A percentile compares a stretch with the other conserved stretches of the same genome.
phyloP scores from a whole-genome alignment of 2,797 vertebrate genomes.

The Falco peregrinus region DNA sequence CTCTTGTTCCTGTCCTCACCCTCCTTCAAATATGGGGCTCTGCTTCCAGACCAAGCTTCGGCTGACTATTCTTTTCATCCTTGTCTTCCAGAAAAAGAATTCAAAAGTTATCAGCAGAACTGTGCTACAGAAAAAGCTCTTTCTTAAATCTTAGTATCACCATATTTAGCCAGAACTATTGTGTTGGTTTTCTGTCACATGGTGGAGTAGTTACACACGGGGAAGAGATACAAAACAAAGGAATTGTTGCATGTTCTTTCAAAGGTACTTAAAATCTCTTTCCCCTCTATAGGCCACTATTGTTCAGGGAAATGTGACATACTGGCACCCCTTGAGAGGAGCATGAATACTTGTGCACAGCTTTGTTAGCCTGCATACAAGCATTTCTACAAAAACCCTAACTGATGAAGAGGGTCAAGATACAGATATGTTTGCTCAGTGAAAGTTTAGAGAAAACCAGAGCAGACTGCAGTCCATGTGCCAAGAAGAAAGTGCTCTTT shows the following conservation, averaged over 20 bases:
- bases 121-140: neutral
- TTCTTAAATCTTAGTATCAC: neutral
- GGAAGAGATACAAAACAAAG: neutral
- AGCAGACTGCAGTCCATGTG: neutral
- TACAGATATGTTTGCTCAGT: neutral
- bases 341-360: neutral
- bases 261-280: slow-evolving; percentile 30
- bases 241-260: neutral
- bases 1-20: neutral
- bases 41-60: neutral
- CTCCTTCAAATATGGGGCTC: neutral
- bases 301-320: neutral
- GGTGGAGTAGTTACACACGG: neutral
- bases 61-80: neutral
- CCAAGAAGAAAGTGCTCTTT: neutral
- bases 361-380: neutral
- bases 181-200: neutral
- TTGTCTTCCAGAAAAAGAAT: neutral
- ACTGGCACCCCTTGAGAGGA: neutral
- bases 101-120: neutral
- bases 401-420: neutral
- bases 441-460: neutral
- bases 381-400: neutral
- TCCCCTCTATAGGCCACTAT: neutral
- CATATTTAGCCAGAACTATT: neutral